Evolutionary conservation across 2,797 vertebrate species (phyloP), one percentile per base, ranked within the genome.

Genomic region (Trematomus bernacchii): DNA sequence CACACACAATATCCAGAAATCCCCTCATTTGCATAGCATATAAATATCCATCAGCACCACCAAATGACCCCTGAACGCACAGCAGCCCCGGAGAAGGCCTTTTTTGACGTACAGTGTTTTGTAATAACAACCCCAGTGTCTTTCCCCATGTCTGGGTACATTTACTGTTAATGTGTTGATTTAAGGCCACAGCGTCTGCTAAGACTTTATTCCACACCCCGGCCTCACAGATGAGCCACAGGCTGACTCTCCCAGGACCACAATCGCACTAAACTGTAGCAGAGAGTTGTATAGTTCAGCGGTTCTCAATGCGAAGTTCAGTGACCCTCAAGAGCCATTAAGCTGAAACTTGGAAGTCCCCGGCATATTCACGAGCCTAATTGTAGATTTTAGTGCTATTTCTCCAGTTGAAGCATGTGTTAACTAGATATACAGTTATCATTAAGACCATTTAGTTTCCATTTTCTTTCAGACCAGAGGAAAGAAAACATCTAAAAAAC

Each of bases 91-190:
- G 57, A 72, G 69, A 68, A 84, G 80, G 84, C 64, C 61, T 37
- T 37, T 37, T 86, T 78, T 52, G 50, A 76, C 80, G 86, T 16
- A 52, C 76, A 83, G 15, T 30, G 52, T 66, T 37, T 37, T 80
- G 64, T 79, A 85, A 86, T 67, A 85, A 84, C 69, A 85, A 58
- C 72, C 16, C 12, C 16, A 23, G 63, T 74, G 76, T 91, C 82
- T 71, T 85, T 83, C 53, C 67, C 66, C 79, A 74, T 87, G 85
- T 90, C 86, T 87, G 83, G 85, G 86, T 86, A 70, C 64, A 78
- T 93, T 85, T 90, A 80, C 79, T 86, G 77, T 88, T 93, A 89
- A 89, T 93, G 86, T 93, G 89, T 94, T 93, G 88, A 92, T 80
- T 93, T 93, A 92, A 92, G 90, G 81, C 91, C 89, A 83, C 90